These are phyloP conservation scores for Tyrannus savana DNA, from an alignment of 2,113 vertebrate genomes.

Conservation along the genomic window DNA sequence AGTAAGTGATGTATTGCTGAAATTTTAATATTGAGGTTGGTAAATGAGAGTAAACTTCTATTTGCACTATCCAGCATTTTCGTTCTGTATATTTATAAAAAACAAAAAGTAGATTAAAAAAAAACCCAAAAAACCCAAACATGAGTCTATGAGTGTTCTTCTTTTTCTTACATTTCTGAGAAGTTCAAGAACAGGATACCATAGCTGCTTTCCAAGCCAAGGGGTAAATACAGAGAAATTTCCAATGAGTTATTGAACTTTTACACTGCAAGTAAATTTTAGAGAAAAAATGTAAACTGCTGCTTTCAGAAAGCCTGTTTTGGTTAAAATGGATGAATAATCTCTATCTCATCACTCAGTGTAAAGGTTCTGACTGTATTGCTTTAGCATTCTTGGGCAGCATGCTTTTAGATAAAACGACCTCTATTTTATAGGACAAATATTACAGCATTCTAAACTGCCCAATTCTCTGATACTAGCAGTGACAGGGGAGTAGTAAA, in stretches of 20 bases:
- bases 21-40: not conserved
- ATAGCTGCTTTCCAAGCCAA: not conserved
- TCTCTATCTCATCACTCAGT: not conserved
- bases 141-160: not conserved
- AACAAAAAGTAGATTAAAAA: not conserved
- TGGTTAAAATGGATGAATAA: not conserved
- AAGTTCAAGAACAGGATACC: not conserved
- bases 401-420: not conserved
- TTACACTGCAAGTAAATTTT: not conserved
- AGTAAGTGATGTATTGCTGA: not conserved
- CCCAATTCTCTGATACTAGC: not conserved
- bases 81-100: not conserved
- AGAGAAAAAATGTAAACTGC: not conserved
- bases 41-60: not conserved
- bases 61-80: not conserved
- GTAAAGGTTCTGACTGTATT: not conserved
- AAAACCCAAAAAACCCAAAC: not conserved
- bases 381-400: not conserved
- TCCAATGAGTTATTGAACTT: not conserved
- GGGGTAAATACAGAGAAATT: not conserved
- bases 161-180: not conserved
- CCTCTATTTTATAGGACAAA: slow-evolving; percentile 48
- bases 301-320: not conserved
- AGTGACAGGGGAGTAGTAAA: slow-evolving; percentile 8
- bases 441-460: not conserved